Base-by-base conservation (phyloP, 1,140 invertebrate genomes). In the Harpegnathos saltator region DNA sequence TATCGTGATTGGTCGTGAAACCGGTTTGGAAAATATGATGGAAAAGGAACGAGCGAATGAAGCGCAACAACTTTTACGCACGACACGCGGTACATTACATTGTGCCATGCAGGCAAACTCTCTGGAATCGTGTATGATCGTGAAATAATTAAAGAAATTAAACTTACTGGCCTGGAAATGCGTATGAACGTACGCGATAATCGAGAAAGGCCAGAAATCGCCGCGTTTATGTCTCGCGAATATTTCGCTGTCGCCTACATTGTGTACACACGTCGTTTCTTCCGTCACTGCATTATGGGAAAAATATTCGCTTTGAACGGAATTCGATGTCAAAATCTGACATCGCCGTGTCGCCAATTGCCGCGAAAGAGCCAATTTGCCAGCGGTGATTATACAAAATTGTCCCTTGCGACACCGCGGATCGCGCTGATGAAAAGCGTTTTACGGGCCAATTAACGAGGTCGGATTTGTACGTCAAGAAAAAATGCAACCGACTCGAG, bases 11-110 rank as follows among this genome's bases (percentile, higher is more conserved):
- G 3, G n/a, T 59, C 61, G 14, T 56, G 29, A 73, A 73, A 73
- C 68, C 58, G 68, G 80, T 82, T 82, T 82, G 22, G 24, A 52
- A 81, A 81, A 71, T 0, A 24, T 68, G 66, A 81, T 81, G 15
- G 68, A 62, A 82, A 74, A 73, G 71, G 63, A 63, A 15, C 26
- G 22, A 38, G 38, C 15, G 56, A 29, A 5, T 5, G 69, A 59
- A 7, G 58, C n/a, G 38, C 62, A 62, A 62, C 66, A 81, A 59
- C 77, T 81, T 71, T 81, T 81, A 72, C 77, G 17, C 24, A 50
- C 24, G 24, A n/a, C n/a, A n/a, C n/a, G n/a, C n/a, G n/a, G n/a
- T 77, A 65, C 29, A 54, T 33, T 14, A 48, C 29, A 50, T 38
- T 54, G 7, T 54, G 2, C 26, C n/a, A 62, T 0, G 26, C 48